Evolutionary conservation across 2,797 vertebrate species (phyloP), one percentile per base, ranked within the genome.

Genomic region (Adrianichthys oophorus): DNA sequence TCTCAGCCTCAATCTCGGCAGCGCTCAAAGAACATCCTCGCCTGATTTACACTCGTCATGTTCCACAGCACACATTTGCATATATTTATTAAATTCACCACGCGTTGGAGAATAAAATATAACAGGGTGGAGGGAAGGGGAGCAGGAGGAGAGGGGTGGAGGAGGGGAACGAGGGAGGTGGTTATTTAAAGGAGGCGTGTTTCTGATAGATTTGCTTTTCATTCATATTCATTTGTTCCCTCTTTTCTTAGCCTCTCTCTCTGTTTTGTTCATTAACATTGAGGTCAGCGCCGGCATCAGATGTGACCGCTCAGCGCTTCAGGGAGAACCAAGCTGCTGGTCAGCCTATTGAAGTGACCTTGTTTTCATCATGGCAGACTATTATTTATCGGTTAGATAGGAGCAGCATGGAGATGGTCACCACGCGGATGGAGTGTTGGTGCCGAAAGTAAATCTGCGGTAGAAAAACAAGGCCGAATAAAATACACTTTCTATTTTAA

Each of bases 1-100:
- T 92, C 91, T 92, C 91, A 91, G 90, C 91, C 91, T 92, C 91
- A 92, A 91, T 92, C 90, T 92, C 89, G 65, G 85, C 89, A 81
- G 84, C 84, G 90, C 89, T 92, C 91, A 90, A 92, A 92, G 91
- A 91, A 91, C 91, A 91, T 91, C 89, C 88, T 89, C 81, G 89
- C 89, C 89, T 92, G 91, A 92, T 91, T 92, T 92, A 91, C 91
- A 91, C 91, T 90, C 90, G 90, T 91, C 90, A 92, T 93, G 91
- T 92, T 90, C 91, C 90, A 84, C 90, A 89, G 92, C 90, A 91
- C 92, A 92, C 91, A 92, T 93, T 92, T 92, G 90, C 91, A 93
- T 93, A 92, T 92, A 92, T 93, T 92, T 93, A 93, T 93, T 93
- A 93, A 92, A 92, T 92, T 92, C 90, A 87, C 86, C 88, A 86